A percentile compares a stretch with the other conserved stretches of the same genome.
Conservation (phyloP, 2,888 invertebrate genomes). For the Cyclophora punctaria region DNA sequence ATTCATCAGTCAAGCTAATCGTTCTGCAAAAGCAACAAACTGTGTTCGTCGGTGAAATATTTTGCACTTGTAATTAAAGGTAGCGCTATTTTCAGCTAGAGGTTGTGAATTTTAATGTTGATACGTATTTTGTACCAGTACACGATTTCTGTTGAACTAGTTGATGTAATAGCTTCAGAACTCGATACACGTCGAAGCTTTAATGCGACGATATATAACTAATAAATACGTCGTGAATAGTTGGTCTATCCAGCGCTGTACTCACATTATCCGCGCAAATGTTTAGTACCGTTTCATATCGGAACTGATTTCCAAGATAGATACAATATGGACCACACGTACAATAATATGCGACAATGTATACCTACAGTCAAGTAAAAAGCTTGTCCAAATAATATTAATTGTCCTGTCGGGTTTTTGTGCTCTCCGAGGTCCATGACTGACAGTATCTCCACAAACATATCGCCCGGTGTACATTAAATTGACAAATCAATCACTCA, state of each 20-base stretch:
- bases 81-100: conserved; percentile 11
- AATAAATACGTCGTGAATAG: conserved; percentile 22
- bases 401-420: too few species aligned
- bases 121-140: conserved; percentile 23
- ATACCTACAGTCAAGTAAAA: too few species aligned
- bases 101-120: conserved; percentile 10
- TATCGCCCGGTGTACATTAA: too few species aligned
- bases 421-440: too few species aligned
- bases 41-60: conserved; percentile 21
- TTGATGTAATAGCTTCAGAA: conserved; percentile 31
- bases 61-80: conserved; percentile 10
- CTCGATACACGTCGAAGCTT: conserved; percentile 22
- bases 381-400: too few species aligned
- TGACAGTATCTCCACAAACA: too few species aligned
- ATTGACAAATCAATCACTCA: conserved; percentile 39
- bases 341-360: too few species aligned
- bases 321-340: conserved; percentile 8
- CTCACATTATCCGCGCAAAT: conserved; percentile 11
- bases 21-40: conserved; percentile 28
- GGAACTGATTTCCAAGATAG: conserved; percentile 14
- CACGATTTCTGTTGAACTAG: conserved; percentile 29
- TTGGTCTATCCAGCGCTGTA: conserved; percentile 11
- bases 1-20: conserved; percentile 50
- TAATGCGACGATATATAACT: conserved; percentile 25
- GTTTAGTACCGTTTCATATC: conserved; percentile 7